Evolutionary conservation across 2,797 vertebrate genomes (phyloP).

Genomic region (Hephaestus fuliginosus): DNA sequence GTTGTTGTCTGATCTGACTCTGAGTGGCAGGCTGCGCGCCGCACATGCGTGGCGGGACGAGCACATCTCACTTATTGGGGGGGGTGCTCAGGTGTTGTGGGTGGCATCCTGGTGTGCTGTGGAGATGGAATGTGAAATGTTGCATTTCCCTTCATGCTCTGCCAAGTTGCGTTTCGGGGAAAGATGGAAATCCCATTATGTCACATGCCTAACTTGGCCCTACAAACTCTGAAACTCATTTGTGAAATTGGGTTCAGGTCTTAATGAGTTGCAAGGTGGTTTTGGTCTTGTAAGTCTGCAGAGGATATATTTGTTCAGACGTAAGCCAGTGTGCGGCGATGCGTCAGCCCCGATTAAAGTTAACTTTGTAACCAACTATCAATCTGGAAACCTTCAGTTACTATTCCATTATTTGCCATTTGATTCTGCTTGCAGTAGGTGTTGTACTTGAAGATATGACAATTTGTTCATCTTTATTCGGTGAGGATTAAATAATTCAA

Average conservation of each 20-base stretch:
- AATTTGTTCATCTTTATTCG: conserved; percentile 26
- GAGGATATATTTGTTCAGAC: conserved; percentile 67
- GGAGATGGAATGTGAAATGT: conserved; percentile 77
- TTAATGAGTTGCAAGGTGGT: conserved; percentile 78
- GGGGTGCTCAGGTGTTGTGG: conserved; percentile 83
- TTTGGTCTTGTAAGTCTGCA: conserved; percentile 64
- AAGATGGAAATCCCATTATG: conserved; percentile 84
- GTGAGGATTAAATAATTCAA: conserved; percentile 42
- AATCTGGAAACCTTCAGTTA: conserved; percentile 33
- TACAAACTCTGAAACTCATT: conserved; percentile 79
- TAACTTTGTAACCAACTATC: conserved; percentile 37
- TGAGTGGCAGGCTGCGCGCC: conserved; percentile 61
- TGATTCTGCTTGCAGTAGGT: background rate
- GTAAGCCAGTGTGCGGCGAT: conserved; percentile 29
- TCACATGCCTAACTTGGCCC: conserved; percentile 80
- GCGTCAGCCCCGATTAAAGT: conserved; percentile 44
- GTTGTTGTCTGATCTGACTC: conserved; percentile 58
- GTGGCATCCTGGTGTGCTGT: conserved; percentile 71
- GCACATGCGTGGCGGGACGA: conserved; percentile 43
- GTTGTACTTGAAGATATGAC: conserved; percentile 23
- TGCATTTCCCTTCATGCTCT: conserved; percentile 79
- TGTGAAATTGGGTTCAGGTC: conserved; percentile 78
- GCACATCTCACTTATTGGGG: conserved; percentile 66
- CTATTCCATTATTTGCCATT: conserved; percentile 1
- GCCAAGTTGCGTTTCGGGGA: conserved; percentile 80